Conservation (phyloP, 2,888 invertebrate genomes). For the Sesia apiformis region DNA sequence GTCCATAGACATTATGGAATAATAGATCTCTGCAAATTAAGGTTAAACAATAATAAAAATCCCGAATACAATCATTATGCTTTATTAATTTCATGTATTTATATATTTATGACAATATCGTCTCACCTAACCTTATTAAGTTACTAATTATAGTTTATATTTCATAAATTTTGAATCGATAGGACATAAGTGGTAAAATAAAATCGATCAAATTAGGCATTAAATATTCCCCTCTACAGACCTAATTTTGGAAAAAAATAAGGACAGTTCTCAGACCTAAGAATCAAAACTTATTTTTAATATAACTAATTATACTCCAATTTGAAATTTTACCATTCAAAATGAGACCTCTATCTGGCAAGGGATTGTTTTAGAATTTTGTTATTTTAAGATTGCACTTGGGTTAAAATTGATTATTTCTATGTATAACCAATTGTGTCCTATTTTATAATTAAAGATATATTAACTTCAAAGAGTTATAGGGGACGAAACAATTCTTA, state of each 20-base stretch:
- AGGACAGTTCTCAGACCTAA: constrained; percentile 49
- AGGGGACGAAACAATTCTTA: constrained; percentile 39
- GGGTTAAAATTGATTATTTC: constrained; percentile 1
- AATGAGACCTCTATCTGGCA: constrained; percentile 52
- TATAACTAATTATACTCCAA: constrained; percentile 44
- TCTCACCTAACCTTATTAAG: constrained; percentile 75
- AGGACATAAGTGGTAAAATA: constrained; percentile 69
- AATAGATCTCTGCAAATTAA: neutral
- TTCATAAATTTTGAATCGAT: constrained; percentile 73
- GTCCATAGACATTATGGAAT: no score
- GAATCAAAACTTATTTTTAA: constrained; percentile 52
- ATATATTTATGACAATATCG: constrained; percentile 77
- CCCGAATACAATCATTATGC: constrained; percentile 72
- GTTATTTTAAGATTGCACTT: constrained; percentile 13
- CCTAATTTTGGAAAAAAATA: constrained; percentile 43
- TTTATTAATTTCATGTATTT: constrained; percentile 77
- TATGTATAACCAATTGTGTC: no score
- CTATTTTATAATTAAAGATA: constrained; percentile 7
- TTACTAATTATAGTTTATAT: constrained; percentile 71
- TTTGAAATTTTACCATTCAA: constrained; percentile 43
- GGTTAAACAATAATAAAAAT: constrained; percentile 43
- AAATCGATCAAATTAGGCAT: constrained; percentile 58
- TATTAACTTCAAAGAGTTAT: constrained; percentile 19
- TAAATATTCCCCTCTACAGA: constrained; percentile 39
- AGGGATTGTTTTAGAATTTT: constrained; percentile 27